These are phyloP conservation scores for Megaceryle alcyon DNA, from an alignment of 2,797 vertebrate species.

Conservation along the genomic window DNA sequence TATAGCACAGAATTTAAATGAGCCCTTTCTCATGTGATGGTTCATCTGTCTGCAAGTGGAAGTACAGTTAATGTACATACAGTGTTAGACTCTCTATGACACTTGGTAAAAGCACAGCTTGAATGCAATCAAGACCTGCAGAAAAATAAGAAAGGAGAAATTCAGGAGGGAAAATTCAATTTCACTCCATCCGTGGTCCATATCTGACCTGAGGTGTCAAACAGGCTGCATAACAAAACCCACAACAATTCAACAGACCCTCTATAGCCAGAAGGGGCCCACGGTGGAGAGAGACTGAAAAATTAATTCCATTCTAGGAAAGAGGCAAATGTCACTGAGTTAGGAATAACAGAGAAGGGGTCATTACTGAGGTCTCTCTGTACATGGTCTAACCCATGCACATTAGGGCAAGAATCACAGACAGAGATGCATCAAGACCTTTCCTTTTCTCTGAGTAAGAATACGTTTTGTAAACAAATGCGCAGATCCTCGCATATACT, in stretches of 20 bases:
- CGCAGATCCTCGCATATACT: background rate
- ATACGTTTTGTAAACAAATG: background rate
- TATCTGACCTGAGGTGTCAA: conserved; percentile 32
- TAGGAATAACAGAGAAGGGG: background rate
- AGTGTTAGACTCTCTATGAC: background rate
- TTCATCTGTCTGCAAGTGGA: background rate
- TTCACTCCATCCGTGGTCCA: background rate
- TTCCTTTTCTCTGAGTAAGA: background rate
- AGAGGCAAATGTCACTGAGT: background rate
- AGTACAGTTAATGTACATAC: background rate
- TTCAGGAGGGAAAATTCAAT: conserved; percentile 35
- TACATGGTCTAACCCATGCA: fast-evolving
- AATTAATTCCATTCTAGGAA: conserved; percentile 50
- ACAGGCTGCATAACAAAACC: background rate
- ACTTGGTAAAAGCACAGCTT: background rate
- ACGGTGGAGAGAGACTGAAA: background rate
- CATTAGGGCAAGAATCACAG: background rate
- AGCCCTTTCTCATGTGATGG: background rate
- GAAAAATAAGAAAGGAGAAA: conserved; percentile 1
- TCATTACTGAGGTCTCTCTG: background rate
- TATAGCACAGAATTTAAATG: background rate
- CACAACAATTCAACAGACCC: background rate
- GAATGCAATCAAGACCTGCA: background rate
- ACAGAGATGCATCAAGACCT: background rate
- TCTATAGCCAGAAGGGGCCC: background rate